phyloP scores from a whole-genome alignment of 2,113 vertebrate species.

The Struthidea cinerea region DNA sequence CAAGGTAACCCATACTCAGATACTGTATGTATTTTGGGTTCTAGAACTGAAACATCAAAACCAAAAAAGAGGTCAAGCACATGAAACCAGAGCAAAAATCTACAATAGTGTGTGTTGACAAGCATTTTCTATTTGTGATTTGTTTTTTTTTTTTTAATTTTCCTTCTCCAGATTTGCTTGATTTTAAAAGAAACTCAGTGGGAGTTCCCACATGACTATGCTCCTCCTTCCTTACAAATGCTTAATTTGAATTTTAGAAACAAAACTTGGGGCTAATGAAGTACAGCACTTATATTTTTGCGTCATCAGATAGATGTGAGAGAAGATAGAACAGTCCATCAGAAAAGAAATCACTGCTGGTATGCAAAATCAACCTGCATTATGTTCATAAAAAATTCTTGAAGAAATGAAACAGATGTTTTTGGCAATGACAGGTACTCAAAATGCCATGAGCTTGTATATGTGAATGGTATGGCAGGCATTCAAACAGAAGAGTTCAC shows the following conservation, averaged over 20 bases:
- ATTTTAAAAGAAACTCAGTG: background rate
- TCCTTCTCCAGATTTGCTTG: background rate
- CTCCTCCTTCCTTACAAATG: background rate
- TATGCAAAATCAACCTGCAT: background rate
- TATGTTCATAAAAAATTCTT: background rate
- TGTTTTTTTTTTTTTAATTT: background rate
- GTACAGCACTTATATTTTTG: background rate
- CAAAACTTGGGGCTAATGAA: background rate
- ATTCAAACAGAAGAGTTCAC: slow-evolving; percentile 55
- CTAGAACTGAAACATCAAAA: background rate
- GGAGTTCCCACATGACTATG: background rate
- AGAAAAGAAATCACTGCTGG: slow-evolving; percentile 54
- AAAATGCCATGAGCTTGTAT: slow-evolving; percentile 40
- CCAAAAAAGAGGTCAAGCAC: background rate
- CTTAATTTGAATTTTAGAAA: background rate
- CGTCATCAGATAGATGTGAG: background rate
- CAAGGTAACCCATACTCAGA: background rate
- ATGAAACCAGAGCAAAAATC: background rate
- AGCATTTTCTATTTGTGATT: background rate
- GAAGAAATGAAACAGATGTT: slow-evolving; percentile 29
- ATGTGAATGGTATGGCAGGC: slow-evolving; percentile 28
- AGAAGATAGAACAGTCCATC: slow-evolving; percentile 24
- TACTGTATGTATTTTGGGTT: background rate
- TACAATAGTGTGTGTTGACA: background rate
- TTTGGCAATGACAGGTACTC: slow-evolving; percentile 4